These are phyloP conservation scores for Solenodon paradoxus DNA, from an alignment of 2,113 vertebrate species.

Conservation along the genomic window DNA sequence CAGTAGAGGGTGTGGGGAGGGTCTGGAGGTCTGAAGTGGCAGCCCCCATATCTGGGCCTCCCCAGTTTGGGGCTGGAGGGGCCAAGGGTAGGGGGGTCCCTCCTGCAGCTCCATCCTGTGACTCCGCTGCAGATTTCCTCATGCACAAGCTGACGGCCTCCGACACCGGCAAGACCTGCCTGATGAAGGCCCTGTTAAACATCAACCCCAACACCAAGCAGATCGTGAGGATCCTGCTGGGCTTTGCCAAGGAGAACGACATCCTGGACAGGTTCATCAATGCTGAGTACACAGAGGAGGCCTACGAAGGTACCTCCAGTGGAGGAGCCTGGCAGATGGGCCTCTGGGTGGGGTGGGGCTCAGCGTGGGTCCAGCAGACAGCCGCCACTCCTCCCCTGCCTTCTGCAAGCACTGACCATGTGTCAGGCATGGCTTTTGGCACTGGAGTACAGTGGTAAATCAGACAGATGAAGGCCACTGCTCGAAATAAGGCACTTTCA, in stretches of 20 bases:
- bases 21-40: not conserved
- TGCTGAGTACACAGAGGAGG: slow-evolving; percentile 86
- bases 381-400: not conserved
- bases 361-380: rapidly evolving
- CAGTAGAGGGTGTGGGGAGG: rapidly evolving
- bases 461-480: not conserved
- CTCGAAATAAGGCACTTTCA: not conserved
- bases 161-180: slow-evolving; percentile 86
- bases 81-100: not conserved
- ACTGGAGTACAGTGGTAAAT: not conserved
- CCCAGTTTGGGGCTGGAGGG: not conserved
- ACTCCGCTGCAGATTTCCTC: slow-evolving; percentile 80
- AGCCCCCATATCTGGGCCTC: not conserved
- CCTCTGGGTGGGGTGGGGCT: rapidly evolving
- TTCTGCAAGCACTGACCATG: not conserved
- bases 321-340: not conserved
- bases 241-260: slow-evolving; percentile 82
- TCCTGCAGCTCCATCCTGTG: not conserved
- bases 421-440: not conserved
- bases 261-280: slow-evolving; percentile 85
- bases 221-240: slow-evolving; percentile 76
- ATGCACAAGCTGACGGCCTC: slow-evolving; percentile 85
- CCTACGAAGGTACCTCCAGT: slow-evolving; percentile 85
- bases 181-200: slow-evolving; percentile 89
- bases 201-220: slow-evolving; percentile 84